Evolutionary conservation across 1,140 invertebrate genomes (phyloP).

Genomic region (Lithobius niger): DNA sequence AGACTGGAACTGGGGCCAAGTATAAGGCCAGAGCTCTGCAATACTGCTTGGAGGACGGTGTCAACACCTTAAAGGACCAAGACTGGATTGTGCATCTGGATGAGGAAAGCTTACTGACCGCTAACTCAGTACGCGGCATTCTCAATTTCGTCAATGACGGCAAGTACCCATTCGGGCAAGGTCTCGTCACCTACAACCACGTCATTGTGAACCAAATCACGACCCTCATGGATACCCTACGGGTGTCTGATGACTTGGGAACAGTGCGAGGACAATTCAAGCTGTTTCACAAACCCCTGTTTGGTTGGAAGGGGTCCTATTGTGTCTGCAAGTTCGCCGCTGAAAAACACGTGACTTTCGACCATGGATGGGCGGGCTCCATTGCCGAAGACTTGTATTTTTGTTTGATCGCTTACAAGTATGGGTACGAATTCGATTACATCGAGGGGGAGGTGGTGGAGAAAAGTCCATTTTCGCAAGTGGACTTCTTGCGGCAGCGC

Average conservation of each 20-base stretch:
- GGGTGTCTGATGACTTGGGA: constrained; percentile 36
- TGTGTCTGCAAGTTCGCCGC: too few relatives aligned
- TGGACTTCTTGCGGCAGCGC: too few relatives aligned
- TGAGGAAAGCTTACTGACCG: constrained; percentile 36
- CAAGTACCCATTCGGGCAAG: constrained; percentile 35
- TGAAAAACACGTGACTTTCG: neutral
- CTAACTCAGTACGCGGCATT: constrained; percentile 33
- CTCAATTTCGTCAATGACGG: constrained; percentile 35
- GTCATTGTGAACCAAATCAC: constrained; percentile 37
- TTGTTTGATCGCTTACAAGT: neutral
- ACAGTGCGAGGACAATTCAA: constrained; percentile 33
- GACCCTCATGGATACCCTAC: constrained; percentile 33
- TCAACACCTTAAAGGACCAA: constrained; percentile 23
- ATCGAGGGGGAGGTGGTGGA: too few relatives aligned
- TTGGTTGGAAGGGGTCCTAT: constrained; percentile 32
- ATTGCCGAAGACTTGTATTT: neutral
- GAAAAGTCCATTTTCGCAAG: too few relatives aligned
- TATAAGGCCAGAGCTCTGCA: constrained; percentile 38
- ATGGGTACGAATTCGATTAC: too few relatives aligned
- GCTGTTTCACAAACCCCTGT: constrained; percentile 33
- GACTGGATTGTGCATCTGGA: constrained; percentile 39
- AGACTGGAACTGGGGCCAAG: constrained; percentile 28
- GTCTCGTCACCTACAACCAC: constrained; percentile 37
- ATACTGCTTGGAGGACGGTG: constrained; percentile 34
- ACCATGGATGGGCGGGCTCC: neutral